These are phyloP conservation scores for Phania funesta DNA, from an alignment of 2,888 invertebrate species.

Conservation along the genomic window DNA sequence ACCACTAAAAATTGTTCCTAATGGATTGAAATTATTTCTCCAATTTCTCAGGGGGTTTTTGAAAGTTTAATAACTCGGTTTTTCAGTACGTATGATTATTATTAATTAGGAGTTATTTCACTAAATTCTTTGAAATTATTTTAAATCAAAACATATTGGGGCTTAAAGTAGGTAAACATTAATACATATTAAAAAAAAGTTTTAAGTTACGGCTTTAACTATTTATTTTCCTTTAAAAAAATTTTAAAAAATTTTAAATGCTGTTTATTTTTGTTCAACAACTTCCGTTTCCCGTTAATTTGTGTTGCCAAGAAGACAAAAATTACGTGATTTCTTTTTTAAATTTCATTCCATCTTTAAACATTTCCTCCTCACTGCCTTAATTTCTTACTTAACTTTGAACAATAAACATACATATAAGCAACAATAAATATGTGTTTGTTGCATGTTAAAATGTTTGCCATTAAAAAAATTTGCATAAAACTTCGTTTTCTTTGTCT, in stretches of 20 bases:
- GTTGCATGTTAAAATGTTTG: conserved; percentile 37
- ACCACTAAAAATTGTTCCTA: no score
- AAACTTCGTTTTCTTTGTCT: conserved; percentile 13
- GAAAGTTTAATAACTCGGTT: no score
- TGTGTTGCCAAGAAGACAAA: conserved; percentile 10
- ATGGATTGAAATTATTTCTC: no score
- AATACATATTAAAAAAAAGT: no score
- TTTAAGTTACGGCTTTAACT: not conserved
- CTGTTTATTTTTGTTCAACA: conserved; percentile 4
- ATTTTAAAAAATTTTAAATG: not conserved
- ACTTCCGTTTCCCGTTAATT: conserved; percentile 50
- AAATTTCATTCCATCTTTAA: conserved; percentile 31
- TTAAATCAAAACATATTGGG: no score
- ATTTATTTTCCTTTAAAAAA: not conserved
- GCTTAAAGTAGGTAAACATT: no score
- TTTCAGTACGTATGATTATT: no score
- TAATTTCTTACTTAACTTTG: conserved; percentile 3
- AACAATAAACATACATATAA: not conserved
- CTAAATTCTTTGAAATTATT: no score
- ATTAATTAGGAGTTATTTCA: no score
- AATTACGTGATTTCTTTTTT: conserved; percentile 48
- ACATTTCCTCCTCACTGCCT: conserved; percentile 50
- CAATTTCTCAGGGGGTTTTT: no score
- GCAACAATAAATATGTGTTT: conserved; percentile 32
- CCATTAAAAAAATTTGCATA: conserved; percentile 39